Conservation (phyloP, 1,140 invertebrate genomes). For the Megathymus violae region DNA sequence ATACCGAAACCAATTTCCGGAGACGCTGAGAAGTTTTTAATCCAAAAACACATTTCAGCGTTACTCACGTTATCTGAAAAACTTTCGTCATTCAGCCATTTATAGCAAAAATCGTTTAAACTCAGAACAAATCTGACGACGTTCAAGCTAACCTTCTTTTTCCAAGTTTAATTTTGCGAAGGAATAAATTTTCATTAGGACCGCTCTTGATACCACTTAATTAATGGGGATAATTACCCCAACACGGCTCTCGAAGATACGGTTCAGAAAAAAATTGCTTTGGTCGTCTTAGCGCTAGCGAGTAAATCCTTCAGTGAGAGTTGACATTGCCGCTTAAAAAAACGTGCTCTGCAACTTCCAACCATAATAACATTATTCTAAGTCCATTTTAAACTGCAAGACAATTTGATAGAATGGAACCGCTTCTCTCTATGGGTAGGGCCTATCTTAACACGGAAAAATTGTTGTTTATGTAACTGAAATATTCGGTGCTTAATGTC, state of each 20-base stretch:
- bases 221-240: constrained; percentile 64
- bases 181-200: constrained; percentile 74
- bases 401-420: neutral
- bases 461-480: constrained; percentile 29
- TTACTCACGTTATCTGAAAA: constrained; percentile 23
- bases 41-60: constrained; percentile 22
- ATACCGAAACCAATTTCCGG: too few species aligned
- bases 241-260: constrained; percentile 39
- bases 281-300: constrained; percentile 7
- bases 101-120: constrained; percentile 26
- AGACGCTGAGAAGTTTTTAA: too few species aligned
- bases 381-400: neutral
- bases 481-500: constrained; percentile 14
- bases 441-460: constrained; percentile 1
- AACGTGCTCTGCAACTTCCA: neutral
- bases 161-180: constrained; percentile 51
- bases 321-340: constrained; percentile 4
- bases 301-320: constrained; percentile 2
- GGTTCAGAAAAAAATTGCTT: constrained; percentile 33
- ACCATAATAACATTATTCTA: neutral
- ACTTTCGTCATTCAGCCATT: constrained; percentile 6
- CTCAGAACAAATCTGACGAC: constrained; percentile 38
- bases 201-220: constrained; percentile 57
- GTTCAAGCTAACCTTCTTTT: constrained; percentile 37
- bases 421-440: constrained; percentile 2